These are phyloP conservation scores for Mythimna albipuncta DNA, from an alignment of 2,888 invertebrate species.

Conservation along the genomic window DNA sequence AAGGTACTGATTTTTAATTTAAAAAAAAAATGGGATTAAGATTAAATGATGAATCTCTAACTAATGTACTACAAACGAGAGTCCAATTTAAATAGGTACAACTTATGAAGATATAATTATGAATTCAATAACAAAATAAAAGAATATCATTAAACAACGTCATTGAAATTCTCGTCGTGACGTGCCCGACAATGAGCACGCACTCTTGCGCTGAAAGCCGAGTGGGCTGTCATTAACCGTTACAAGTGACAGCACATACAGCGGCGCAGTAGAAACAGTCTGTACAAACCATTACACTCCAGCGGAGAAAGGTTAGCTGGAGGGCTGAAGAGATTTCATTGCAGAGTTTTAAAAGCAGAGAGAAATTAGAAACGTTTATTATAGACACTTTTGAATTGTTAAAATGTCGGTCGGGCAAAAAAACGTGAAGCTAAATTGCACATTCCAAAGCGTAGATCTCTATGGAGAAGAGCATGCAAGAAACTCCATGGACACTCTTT, in stretches of 20 bases:
- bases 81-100: background rate
- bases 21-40: no score
- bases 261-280: conserved; percentile 11
- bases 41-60: background rate
- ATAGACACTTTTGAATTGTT: no score
- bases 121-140: conserved; percentile 10
- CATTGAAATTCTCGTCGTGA: conserved; percentile 10
- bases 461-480: no score
- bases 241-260: background rate
- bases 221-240: conserved; percentile 39
- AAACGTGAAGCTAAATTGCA: no score
- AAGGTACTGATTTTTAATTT: no score
- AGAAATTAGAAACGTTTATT: no score
- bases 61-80: background rate
- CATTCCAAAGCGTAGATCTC: no score
- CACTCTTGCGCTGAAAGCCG: conserved; percentile 29
- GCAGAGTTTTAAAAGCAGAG: no score
- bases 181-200: conserved; percentile 29
- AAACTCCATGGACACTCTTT: no score
- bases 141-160: conserved; percentile 22
- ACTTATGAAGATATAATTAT: background rate
- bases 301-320: no score
- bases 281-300: background rate
- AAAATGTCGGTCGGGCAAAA: no score
- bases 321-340: no score